phyloP scores from a whole-genome alignment of 2,888 invertebrate species.

The Elegia similella region DNA sequence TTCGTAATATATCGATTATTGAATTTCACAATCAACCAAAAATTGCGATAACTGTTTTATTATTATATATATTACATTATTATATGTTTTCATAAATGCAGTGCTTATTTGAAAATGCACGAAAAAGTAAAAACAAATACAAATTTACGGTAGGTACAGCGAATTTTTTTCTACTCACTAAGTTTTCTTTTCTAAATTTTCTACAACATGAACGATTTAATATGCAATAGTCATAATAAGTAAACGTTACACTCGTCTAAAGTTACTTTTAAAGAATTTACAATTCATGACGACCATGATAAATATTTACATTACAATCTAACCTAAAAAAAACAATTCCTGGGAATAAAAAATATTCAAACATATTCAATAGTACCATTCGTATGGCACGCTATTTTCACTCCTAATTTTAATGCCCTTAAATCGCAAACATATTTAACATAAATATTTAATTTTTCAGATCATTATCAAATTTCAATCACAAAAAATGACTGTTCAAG shows the following conservation, averaged over 20 bases:
- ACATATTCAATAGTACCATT: constrained; percentile 32
- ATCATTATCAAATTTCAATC: constrained; percentile 36
- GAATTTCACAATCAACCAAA: constrained; percentile 24
- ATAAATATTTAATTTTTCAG: constrained; percentile 31
- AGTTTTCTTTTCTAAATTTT: constrained; percentile 57
- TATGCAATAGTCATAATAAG: constrained; percentile 60
- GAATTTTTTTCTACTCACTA: constrained; percentile 53
- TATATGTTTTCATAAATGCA: constrained; percentile 38
- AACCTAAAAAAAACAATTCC: constrained; percentile 41
- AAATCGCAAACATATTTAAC: not conserved
- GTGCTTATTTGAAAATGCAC: constrained; percentile 41
- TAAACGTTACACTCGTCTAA: constrained; percentile 67
- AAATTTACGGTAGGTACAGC: constrained; percentile 34
- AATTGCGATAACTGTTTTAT: constrained; percentile 25
- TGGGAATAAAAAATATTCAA: constrained; percentile 41
- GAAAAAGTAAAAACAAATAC: constrained; percentile 29
- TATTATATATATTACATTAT: constrained; percentile 20
- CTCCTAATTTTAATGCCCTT: constrained; percentile 19
- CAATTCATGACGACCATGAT: constrained; percentile 59
- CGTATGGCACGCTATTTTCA: constrained; percentile 40
- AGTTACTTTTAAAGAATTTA: constrained; percentile 62
- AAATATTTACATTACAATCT: constrained; percentile 69
- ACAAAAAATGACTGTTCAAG: constrained; percentile 15
- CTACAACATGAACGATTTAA: constrained; percentile 78
- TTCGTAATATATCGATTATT: constrained; percentile 16